Evolutionary conservation across 2,113 vertebrate genomes (phyloP).

Genomic region (Pterocles orientalis): DNA sequence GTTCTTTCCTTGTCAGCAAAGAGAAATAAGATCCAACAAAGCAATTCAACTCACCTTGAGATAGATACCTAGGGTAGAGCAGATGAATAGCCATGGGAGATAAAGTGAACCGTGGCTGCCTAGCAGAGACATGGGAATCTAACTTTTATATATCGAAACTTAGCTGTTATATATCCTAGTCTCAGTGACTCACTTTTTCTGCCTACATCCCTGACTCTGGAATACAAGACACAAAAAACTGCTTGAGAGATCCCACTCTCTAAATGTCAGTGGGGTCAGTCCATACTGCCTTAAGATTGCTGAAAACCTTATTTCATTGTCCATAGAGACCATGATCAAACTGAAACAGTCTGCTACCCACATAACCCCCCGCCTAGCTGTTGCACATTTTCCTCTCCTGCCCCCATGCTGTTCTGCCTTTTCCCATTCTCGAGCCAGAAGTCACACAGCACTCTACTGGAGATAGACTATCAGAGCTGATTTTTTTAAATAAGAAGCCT

Average conservation of each 20-base stretch:
- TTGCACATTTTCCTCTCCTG: neutral
- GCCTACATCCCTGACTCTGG: neutral
- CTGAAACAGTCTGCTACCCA: accelerated
- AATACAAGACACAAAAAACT: neutral
- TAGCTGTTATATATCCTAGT: neutral
- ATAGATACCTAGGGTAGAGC: neutral
- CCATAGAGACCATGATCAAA: neutral
- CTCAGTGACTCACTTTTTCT: neutral
- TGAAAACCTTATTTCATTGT: neutral
- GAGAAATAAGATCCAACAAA: neutral
- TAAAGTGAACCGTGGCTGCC: neutral
- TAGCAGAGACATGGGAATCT: neutral
- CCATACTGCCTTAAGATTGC: neutral
- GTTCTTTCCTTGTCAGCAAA: neutral
- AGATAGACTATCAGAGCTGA: neutral
- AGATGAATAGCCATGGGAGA: neutral
- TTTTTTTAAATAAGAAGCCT: neutral
- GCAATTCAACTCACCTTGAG: neutral
- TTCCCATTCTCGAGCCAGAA: neutral
- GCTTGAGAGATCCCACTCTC: neutral
- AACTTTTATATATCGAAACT: neutral
- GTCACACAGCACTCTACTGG: neutral
- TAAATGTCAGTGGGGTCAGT: neutral
- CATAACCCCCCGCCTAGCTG: accelerated
- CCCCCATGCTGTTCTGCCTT: neutral